Base-by-base conservation (phyloP, 2,888 invertebrate genomes). In the Meteorus cinctellus region DNA sequence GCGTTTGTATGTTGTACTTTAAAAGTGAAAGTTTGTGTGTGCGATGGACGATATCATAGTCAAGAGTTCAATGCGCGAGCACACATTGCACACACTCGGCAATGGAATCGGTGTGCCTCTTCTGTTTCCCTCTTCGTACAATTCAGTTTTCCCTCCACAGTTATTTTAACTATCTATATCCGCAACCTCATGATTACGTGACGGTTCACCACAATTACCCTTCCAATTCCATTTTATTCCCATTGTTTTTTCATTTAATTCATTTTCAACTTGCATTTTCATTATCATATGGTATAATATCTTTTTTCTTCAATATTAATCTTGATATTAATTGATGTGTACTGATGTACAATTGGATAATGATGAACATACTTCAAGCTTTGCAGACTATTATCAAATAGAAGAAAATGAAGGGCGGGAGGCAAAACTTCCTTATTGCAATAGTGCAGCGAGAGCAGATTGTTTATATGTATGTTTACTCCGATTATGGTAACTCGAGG, bases 371-470 rank as follows among this genome's bases (percentile, higher is more conserved):
- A 16, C 14, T 5, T 48, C 5, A 16, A 48, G 16, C 16, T n/a
- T 6, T n/a, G 48, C n/a, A 55, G n/a, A 55, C 8, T 19, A 55
- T 55, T 55, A 19, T 55, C n/a, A 10, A 19, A 55, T 1, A 19
- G 10, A 55, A 55, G n/a, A 19, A 19, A 55, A 24, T 55, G 55
- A 24, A 48, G n/a, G n/a, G 14, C 48, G 6, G 16, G n/a, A 4
- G n/a, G n/a, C 16, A 4, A 55, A 55, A 55, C 55, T 55, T 19
- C 19, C 19, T 55, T 55, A 55, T 55, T 55, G 55, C 55, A 55
- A 55, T 55, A 55, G 6, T 8, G 19, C 8, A 55, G 24, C 19
- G 55, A 55, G n/a, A 55, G 55, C 55, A 55, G 19, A 55, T 19
- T 55, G 8, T 55, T 19, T 19, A 55, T 55, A 55, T 19, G 55